phyloP scores from a whole-genome alignment of 2,113 vertebrate genomes.

The Athene noctua region DNA sequence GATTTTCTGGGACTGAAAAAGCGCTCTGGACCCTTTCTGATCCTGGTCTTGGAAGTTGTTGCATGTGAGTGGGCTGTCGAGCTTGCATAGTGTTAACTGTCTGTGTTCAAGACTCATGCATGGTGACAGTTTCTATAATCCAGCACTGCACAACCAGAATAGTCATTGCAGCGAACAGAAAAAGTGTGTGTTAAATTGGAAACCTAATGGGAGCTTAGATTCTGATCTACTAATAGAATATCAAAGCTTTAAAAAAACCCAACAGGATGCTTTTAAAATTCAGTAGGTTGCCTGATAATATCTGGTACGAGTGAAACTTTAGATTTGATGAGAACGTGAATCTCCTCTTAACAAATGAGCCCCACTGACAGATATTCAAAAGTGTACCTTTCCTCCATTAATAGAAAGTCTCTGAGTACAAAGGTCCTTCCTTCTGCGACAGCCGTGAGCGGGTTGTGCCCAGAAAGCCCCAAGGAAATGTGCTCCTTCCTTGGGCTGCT shows the following conservation, averaged over 20 bases:
- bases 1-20: not conserved
- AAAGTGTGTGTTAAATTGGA: not conserved
- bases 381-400: not conserved
- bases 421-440: not conserved
- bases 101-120: not conserved
- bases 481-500: not conserved
- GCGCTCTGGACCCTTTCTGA: not conserved
- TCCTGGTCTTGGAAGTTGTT: not conserved
- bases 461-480: not conserved
- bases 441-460: not conserved
- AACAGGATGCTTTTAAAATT: slow-evolving; percentile 47
- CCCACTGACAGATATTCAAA: not conserved
- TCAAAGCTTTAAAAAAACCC: slow-evolving; percentile 1
- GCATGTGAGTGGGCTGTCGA: not conserved
- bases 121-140: not conserved
- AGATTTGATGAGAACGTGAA: slow-evolving; percentile 12
- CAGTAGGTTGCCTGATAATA: slow-evolving; percentile 22
- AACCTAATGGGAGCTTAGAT: not conserved
- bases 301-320: slow-evolving; percentile 10
- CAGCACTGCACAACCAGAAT: not conserved
- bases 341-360: not conserved
- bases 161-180: not conserved
- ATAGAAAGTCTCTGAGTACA: not conserved
- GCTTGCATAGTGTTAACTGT: rapidly evolving
- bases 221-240: slow-evolving; percentile 25